Percentiles rank a stretch among this genome's conserved stretches.
phyloP scores from a whole-genome alignment of 2,113 vertebrate genomes.

The Psittacus erithacus region DNA sequence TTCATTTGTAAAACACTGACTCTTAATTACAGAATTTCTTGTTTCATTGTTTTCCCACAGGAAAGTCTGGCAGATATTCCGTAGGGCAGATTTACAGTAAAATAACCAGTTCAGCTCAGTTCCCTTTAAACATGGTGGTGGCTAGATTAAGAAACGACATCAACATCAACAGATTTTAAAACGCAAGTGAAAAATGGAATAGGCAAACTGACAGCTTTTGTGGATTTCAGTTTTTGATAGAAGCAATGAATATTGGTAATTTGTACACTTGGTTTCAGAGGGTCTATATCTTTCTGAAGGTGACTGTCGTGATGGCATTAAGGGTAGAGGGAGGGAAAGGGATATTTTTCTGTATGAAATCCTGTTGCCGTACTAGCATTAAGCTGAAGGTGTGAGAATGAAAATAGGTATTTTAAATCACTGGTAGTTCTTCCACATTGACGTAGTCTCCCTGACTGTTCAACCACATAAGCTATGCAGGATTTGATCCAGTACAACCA shows the following conservation, averaged over 20 bases:
- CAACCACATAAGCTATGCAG: not conserved
- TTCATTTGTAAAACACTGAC: not conserved
- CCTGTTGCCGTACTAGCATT: not conserved
- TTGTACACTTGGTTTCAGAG: not conserved
- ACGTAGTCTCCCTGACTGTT: not conserved
- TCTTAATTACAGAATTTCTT: not conserved
- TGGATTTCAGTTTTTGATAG: not conserved
- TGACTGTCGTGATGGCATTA: not conserved
- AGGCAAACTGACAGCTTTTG: not conserved
- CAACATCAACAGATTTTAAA: not conserved
- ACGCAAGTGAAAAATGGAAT: not conserved
- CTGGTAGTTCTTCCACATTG: not conserved
- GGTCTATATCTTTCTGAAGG: not conserved
- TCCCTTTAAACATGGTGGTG: not conserved
- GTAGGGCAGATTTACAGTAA: not conserved
- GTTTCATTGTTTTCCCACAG: not conserved
- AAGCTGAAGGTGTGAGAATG: not conserved
- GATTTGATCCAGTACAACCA: not conserved
- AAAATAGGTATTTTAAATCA: not conserved
- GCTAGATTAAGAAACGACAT: not conserved
- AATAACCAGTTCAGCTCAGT: not conserved
- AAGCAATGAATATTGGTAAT: not conserved
- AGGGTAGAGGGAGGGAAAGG: not conserved
- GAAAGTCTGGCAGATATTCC: not conserved
- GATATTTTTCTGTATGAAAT: not conserved